These are phyloP conservation scores for Hermodice carunculata DNA, from an alignment of 2,888 invertebrate genomes.

Conservation along the genomic window DNA sequence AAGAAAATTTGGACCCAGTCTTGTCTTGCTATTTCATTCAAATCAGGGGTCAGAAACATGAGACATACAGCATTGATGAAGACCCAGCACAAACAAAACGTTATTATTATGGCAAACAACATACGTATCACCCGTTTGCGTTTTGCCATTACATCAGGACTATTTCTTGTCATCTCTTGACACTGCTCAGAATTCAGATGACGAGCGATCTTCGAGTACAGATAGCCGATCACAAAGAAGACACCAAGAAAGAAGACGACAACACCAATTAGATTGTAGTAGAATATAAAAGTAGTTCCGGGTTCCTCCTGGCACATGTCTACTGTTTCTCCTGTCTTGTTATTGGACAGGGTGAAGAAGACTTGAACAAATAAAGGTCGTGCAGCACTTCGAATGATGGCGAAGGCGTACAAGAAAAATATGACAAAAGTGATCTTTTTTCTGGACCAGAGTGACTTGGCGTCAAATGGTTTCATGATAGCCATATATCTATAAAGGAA, in stretches of 20 bases:
- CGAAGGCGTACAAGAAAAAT: background rate
- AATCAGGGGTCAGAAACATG: background rate
- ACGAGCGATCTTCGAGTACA: conserved; percentile 6
- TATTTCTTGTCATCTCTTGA: conserved; percentile 3
- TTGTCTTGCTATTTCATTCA: no score
- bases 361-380: conserved; percentile 1
- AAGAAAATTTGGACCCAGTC: no score
- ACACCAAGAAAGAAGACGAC: conserved; percentile 9
- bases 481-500: background rate
- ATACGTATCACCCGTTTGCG: conserved; percentile 1
- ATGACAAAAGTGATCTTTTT: background rate
- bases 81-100: background rate
- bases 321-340: no score
- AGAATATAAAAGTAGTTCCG: conserved; percentile 12
- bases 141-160: conserved; percentile 3
- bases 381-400: background rate
- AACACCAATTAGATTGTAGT: conserved; percentile 3
- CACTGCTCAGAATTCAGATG: conserved; percentile 4
- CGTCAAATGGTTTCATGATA: conserved; percentile 2
- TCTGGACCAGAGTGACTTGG: background rate
- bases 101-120: conserved; percentile 6
- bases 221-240: background rate
- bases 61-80: conserved; percentile 3
- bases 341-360: no score
- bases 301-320: conserved; percentile 6